These are phyloP conservation scores for Cyprinella venusta DNA, from an alignment of 2,797 vertebrate genomes.

Conservation along the genomic window DNA sequence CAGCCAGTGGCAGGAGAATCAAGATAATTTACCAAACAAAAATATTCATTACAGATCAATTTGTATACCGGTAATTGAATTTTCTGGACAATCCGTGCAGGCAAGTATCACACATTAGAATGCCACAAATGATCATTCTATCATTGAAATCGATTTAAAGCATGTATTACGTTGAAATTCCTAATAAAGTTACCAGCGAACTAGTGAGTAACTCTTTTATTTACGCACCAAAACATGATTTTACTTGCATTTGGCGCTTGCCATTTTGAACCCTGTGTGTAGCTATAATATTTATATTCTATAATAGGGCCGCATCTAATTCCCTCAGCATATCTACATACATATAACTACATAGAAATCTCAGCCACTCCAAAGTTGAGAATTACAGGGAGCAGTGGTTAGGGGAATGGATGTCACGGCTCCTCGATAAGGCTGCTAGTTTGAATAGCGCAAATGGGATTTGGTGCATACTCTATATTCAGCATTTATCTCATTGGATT, in stretches of 20 bases:
- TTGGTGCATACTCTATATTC: slow-evolving; percentile 53
- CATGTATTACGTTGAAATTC: not conserved
- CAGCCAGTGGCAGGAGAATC: not conserved
- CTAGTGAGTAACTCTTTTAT: not conserved
- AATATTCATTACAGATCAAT: not conserved
- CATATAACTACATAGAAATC: slow-evolving; percentile 32
- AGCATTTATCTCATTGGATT: slow-evolving; percentile 54
- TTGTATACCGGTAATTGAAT: not conserved
- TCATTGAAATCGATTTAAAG: not conserved
- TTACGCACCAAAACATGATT: not conserved
- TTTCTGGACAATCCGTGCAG: not conserved
- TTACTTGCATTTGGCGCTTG: not conserved
- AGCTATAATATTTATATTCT: slow-evolving; percentile 21
- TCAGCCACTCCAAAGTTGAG: slow-evolving; percentile 24
- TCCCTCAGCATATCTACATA: slow-evolving; percentile 47
- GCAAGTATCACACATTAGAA: not conserved
- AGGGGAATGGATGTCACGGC: slow-evolving; percentile 36
- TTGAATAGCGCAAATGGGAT: slow-evolving; percentile 53
- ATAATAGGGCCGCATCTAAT: slow-evolving; percentile 19
- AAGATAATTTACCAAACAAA: not conserved
- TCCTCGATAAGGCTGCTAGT: slow-evolving; percentile 25
- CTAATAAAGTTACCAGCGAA: not conserved
- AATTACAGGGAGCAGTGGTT: slow-evolving; percentile 33
- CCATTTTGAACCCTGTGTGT: not conserved
- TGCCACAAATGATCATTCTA: not conserved